Base-by-base conservation (phyloP, 2,888 invertebrate genomes). In the Metalampra italica region DNA sequence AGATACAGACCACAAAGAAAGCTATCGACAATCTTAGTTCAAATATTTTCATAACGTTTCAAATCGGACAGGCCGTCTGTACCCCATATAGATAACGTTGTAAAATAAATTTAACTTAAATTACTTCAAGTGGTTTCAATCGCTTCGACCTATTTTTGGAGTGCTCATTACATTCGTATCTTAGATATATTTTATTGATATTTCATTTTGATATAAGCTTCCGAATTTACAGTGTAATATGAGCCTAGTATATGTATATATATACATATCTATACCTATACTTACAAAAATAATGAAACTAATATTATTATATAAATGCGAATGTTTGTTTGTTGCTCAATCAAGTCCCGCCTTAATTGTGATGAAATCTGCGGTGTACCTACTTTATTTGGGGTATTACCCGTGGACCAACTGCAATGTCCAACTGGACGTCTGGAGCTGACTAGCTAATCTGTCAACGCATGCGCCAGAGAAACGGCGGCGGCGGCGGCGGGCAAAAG, bases 41-140 rank as follows among this genome's bases (percentile, higher is more conserved):
- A 51, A 36, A 47, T 40, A 47, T 54, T 50, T 54, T 50, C 54
- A 46, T 50, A 52, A 50, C 48, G 29, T 43, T 43, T 43, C 15
- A 40, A 46, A 45, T 40, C 48, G 45, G 39, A 51, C 47, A 43
- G 38, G 11, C 11, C 1, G 39, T 15, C 9, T 39, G n/a, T 36
- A 46, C 37, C 45, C 45, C 29, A 29, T 46, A 51, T 52, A 53
- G 57, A 66, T 64, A 69, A 64, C 60, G 61, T 15, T 65, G 63
- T 61, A 64, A 68, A 66, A 66, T 62, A 60, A 64, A 69, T 57
- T 64, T 57, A 63, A 60, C 61, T 57, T 56, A 48, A 60, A 59
- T 64, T 69, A 57, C 72, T 66, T 80, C 77, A 70, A 81, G 78
- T 75, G 71, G 70, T 63, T 71, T 79, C 72, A 77, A 78, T 75